Evolutionary conservation across 2,797 vertebrate genomes (phyloP), one percentile per base, ranked within the genome.

Genomic region (Lepus townsendii): DNA sequence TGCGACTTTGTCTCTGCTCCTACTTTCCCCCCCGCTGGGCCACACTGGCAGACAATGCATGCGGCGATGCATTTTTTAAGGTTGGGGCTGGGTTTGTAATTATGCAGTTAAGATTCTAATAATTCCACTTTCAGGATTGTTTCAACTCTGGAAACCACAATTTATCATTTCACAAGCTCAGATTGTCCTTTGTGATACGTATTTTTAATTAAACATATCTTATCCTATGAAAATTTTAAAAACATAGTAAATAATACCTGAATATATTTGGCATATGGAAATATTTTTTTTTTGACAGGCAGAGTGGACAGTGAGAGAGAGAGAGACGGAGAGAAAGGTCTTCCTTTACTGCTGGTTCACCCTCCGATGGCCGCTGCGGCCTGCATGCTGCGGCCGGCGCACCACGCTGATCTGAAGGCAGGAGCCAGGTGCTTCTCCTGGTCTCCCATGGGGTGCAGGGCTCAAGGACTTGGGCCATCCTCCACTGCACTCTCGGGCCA

Each of bases 191-290:
- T 90, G 50, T 84, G 60, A 30, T 86, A 79, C 32, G 38, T 73
- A 72, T 88, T 91, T 78, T 83, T 78, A 80, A 78, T 87, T 85
- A 96, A 93, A 78, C 13, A 24, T 10, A 50, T 92, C 42, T 91
- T 47, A 91, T 86, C 52, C 47, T 78, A 17, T 47, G 19, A 68
- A 52, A 73, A 79, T 5, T 20, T 35, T 2, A 75, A 89, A 88
- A 69, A 88, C 17, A 88, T 83, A 3, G 24, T 38, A 80, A 84
- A 52, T 78, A 62, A 68, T 88, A 92, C 71, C 32, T 92, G 35
- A 83, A 78, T 84, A 84, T 76, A 3, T 91, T 76, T n/a, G 76
- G 13, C 50, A 91, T 24, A 83, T 89, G 57, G 60, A 60, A 68
- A 73, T 69, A 88, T 90, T 22, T 86, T 94, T 85, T 35, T 35